phyloP scores from a whole-genome alignment of 2,797 vertebrate species.

The Gymnopithys bicolor region DNA sequence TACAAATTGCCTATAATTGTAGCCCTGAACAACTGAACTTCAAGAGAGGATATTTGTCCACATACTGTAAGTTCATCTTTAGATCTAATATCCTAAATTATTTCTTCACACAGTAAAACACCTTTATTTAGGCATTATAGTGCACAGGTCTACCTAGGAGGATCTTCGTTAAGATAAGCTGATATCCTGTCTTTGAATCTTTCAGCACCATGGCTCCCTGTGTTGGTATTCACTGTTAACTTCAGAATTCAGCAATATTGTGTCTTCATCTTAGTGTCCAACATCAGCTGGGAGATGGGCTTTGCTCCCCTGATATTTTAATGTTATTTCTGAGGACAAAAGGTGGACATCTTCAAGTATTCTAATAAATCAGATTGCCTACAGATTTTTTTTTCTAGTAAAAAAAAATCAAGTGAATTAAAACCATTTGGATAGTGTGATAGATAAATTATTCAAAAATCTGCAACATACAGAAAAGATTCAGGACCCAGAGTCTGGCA shows the following conservation, averaged over 20 bases:
- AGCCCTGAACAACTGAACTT: not conserved
- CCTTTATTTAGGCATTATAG: not conserved
- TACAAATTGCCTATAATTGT: not conserved
- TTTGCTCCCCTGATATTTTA: not conserved
- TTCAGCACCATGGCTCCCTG: not conserved
- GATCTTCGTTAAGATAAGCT: not conserved
- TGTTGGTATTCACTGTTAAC: not conserved
- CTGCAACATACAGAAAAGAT: not conserved
- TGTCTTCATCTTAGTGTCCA: not conserved
- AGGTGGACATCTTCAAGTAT: not conserved
- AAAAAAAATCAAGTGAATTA: not conserved
- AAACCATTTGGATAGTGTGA: not conserved
- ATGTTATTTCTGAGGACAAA: not conserved
- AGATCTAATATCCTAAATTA: not conserved
- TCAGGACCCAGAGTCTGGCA: not conserved
- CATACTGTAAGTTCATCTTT: not conserved
- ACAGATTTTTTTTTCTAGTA: not conserved
- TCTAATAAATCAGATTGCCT: not conserved
- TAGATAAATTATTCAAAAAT: not conserved
- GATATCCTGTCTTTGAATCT: not conserved
- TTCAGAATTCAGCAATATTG: not conserved
- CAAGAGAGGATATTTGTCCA: not conserved
- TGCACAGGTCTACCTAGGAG: not conserved
- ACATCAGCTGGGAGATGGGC: not conserved
- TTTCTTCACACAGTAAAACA: not conserved